Base-by-base conservation (phyloP, 2,113 vertebrate species). In the Anguilla japonica region DNA sequence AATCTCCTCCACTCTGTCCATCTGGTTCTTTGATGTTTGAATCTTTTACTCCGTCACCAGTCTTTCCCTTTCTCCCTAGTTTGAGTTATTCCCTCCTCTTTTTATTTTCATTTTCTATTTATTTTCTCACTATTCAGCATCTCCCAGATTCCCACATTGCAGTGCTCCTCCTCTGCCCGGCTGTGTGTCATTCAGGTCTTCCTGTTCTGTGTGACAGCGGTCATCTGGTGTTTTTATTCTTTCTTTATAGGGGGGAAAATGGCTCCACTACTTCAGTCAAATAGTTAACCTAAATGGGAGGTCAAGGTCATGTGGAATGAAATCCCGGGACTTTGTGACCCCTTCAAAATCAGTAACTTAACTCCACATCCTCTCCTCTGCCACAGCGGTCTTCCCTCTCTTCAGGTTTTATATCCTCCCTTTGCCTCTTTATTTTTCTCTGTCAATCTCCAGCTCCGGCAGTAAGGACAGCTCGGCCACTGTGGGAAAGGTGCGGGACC, bases 401-500 rank as follows among this genome's bases (percentile, higher is more conserved):
- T 34, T 75, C 26, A 75, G 71, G 4, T 6, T 75, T 75, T 1
- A 13, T 34, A 75, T 75, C 26, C n/a, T n/a, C 22, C 63, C 63
- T 75, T 29, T 67, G 2, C 16, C 15, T 34, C 41, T 34, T 43
- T 7, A 34, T 34, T n/a, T 67, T 26, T 26, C 20, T 26, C 20
- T 26, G 0, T 22, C 22, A 88, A 95, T 94, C 88, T 92, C 92
- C 82, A 91, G 91, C 90, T 96, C 84, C 29, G 75, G 50, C 84
- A 85, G 87, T 90, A 96, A 95, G 83, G 96, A 96, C 90, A 90
- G 94, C 40, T 75, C 94, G 39, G 96, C 92, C 88, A 96, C 96
- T 0, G 96, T 90, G 86, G 96, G 96, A 79, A 97, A 94, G 94
- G 96, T 96, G 41, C 92, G 96, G 88, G 97, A 98, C 93, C 93